Base-by-base conservation (phyloP, 2,113 vertebrate species). In the Neodon shergylaensis region DNA sequence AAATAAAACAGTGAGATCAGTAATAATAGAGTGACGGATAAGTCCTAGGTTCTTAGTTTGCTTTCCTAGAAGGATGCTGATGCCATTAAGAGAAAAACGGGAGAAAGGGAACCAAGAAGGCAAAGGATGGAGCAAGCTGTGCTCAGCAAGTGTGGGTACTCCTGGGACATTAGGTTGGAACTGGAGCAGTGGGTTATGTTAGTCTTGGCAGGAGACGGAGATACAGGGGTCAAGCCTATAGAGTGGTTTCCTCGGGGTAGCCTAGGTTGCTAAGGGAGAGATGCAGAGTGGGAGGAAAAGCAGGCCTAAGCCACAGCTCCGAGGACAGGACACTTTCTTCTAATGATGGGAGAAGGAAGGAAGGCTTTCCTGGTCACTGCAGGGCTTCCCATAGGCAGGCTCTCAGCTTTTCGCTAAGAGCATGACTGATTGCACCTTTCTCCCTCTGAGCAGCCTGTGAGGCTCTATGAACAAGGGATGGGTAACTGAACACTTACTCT, bases 71-170 rank as follows among this genome's bases (percentile, higher is more conserved):
- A 61, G 94, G 92, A 94, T 33, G 36, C 16, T 49, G 17, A 47
- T 70, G 63, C 76, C 78, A 47, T 12, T 68, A 93, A 96, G 72
- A 78, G 77, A 61, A 92, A 89, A 88, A 66, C 36, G 42, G 65
- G 12, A 94, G 54, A 73, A 89, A 74, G 16, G 54, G 49, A 31
- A 90, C 12, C 42, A 77, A 66, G 90, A 83, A 88, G 39, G 73
- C 26, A 44, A 92, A 95, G 47, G n/a, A 54, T 58, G 17, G 81
- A 9, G 19, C 31, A 44, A 68, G n/a, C 81, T 42, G n/a, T 91
- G 63, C 6, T 92, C 12, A 49, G 47, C 39, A 49, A 84, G 61
- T 61, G 31, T 65, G 58, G 14, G 39, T 28, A 31, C 58, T 84
- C 58, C 17, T 44, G 81, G 58, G 58, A 44, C 81, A 74, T 42